These are phyloP conservation scores for Pheosia gnoma DNA, from an alignment of 2,888 invertebrate species.

Conservation along the genomic window DNA sequence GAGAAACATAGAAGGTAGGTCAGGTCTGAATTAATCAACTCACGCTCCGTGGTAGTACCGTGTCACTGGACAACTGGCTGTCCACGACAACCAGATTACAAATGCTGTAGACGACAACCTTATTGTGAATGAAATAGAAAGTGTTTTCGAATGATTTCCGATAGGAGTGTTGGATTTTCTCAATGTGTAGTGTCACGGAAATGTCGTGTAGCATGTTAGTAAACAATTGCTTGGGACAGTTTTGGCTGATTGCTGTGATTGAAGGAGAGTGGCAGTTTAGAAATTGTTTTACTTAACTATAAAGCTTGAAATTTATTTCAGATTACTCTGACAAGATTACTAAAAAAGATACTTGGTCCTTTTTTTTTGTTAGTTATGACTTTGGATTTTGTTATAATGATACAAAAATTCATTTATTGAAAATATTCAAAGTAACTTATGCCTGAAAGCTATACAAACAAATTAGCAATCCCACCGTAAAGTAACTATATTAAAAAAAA, in stretches of 20 bases:
- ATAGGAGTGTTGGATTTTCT: constrained; percentile 23
- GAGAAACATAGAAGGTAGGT: constrained; percentile 53
- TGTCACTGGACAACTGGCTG: constrained; percentile 51
- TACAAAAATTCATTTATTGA: too few relatives aligned
- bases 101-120: constrained; percentile 14
- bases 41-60: constrained; percentile 43
- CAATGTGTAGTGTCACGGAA: constrained; percentile 36
- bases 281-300: not conserved
- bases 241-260: constrained; percentile 28
- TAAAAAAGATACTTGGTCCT: too few relatives aligned
- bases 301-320: too few relatives aligned
- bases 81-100: constrained; percentile 32
- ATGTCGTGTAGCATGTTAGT: constrained; percentile 40
- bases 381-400: too few relatives aligned
- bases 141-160: constrained; percentile 8
- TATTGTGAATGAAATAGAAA: constrained; percentile 13
- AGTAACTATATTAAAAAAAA: constrained; percentile 43
- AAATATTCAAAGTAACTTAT: too few relatives aligned
- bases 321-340: too few relatives aligned
- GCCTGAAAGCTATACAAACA: too few relatives aligned
- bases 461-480: constrained; percentile 14
- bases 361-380: too few relatives aligned
- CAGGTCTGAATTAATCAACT: constrained; percentile 60
- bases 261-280: not conserved
- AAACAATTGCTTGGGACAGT: constrained; percentile 41